A percentile compares a stretch with the other conserved stretches of the same genome.
Conservation (phyloP, 2,888 invertebrate genomes). For the Eudasyphora cyanicolor region DNA sequence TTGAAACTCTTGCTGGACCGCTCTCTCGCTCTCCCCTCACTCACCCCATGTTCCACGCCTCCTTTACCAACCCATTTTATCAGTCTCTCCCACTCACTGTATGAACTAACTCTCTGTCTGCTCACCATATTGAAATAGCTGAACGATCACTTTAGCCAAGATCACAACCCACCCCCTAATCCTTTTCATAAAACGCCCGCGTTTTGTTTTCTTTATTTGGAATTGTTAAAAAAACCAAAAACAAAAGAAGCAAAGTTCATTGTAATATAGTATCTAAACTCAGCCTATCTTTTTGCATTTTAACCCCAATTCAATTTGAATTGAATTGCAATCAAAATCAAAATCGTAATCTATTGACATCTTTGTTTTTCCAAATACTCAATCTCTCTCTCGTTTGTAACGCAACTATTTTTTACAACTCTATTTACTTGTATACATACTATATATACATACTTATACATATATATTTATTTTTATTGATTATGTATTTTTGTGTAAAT, state of each 20-base stretch:
- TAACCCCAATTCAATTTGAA: not conserved
- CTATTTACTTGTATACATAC: not conserved
- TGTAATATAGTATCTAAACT: no score
- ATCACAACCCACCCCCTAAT: not conserved
- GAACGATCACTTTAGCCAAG: not conserved
- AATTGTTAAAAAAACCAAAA: not conserved
- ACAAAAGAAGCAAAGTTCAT: not conserved
- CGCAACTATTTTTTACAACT: not conserved
- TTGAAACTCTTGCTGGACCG: not conserved
- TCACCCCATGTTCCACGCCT: not conserved
- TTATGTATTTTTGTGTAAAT: conserved; percentile 64
- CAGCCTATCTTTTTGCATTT: not conserved
- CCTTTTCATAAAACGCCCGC: not conserved
- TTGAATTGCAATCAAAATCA: not conserved
- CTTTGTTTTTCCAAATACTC: not conserved
- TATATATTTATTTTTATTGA: conserved; percentile 36
- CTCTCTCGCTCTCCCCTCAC: not conserved
- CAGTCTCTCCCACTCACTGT: conserved; percentile 25
- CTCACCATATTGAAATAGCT: conserved; percentile 31
- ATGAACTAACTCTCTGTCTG: conserved; percentile 45
- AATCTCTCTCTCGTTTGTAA: not conserved
- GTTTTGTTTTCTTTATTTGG: not conserved
- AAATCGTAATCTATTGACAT: not conserved
- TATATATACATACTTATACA: no score
- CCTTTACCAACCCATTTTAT: not conserved